Evolutionary conservation across 2,888 invertebrate genomes (phyloP), one percentile per base, ranked within the genome.

Genomic region (Atherix ibis): DNA sequence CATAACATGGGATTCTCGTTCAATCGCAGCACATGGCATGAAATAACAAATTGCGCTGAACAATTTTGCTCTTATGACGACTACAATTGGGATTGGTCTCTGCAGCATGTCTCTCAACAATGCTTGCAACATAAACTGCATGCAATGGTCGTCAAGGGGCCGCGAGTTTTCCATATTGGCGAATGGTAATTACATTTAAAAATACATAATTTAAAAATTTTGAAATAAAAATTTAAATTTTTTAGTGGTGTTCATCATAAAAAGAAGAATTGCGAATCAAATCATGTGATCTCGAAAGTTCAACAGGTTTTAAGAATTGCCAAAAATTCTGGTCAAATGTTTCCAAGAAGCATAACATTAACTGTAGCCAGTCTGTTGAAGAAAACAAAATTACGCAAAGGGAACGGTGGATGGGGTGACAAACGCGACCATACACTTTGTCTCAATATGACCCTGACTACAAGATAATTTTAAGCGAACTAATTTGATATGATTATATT

Each of bases 1-100:
- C 95, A 98, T 58, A 98, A 98, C 58, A 97, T 98, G 97, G 98
- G 95, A 1, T 94, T 98, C 76, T 91, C 85, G 0, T 83, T 97
- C 50, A 87, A 89, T 56, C 71, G 82, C 17, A 73, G 74, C 1
- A 79, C 91, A 1, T 98, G 95, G 94, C 67, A 69, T 37, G 73
- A 76, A 45, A 74, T 97, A 27, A 73, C 81, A 51, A 71, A 69
- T 18, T 82, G 92, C 52, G 76, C 82, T 5, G 67, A 78, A 18
- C 74, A 80, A 52, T 98, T 97, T 60, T 98, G 97, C 62, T 74
- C 78, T 2, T 95, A 89, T 62, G 98, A 98, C 53, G 98, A 98
- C 54, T 98, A 98, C 61, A 98, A 98, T 56, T 98, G 97, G 97
- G 97, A 98, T 52, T 98, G 97, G 83, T 92, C 94, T 1, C 63